Evolutionary conservation across 2,113 vertebrate species (phyloP).

Genomic region (Podiceps cristatus): DNA sequence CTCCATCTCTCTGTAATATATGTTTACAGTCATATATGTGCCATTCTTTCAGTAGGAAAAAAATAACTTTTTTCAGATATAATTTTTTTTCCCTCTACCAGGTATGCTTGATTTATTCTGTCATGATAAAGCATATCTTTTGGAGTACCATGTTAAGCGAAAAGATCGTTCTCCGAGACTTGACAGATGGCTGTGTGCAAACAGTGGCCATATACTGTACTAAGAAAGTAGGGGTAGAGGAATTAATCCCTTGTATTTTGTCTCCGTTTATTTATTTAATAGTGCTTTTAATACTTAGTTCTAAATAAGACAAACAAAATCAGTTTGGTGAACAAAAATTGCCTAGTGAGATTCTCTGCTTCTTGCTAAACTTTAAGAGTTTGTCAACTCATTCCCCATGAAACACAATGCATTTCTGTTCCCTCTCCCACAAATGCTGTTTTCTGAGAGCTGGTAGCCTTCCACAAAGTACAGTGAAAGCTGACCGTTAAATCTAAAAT

Average conservation of each 20-base stretch:
- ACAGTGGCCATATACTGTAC: neutral
- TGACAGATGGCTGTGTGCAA: neutral
- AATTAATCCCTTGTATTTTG: neutral
- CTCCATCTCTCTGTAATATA: neutral
- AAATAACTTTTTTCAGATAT: neutral
- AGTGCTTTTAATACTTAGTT: neutral
- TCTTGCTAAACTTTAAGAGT: neutral
- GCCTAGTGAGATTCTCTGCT: neutral
- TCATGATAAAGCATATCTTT: neutral
- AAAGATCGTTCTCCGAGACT: neutral
- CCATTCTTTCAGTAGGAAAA: neutral
- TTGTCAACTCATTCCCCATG: fast-evolving
- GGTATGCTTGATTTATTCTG: neutral
- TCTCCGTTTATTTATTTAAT: neutral
- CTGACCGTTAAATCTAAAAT: neutral
- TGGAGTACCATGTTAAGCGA: neutral
- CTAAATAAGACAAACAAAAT: neutral
- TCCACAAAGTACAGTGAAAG: neutral
- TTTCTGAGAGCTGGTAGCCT: neutral
- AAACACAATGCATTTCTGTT: neutral
- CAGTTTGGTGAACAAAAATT: neutral
- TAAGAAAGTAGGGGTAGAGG: neutral
- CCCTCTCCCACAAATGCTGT: neutral
- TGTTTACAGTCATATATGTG: neutral
- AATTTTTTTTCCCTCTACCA: neutral